phyloP scores from a whole-genome alignment of 2,797 vertebrate species.

The Cyclura pinguis region DNA sequence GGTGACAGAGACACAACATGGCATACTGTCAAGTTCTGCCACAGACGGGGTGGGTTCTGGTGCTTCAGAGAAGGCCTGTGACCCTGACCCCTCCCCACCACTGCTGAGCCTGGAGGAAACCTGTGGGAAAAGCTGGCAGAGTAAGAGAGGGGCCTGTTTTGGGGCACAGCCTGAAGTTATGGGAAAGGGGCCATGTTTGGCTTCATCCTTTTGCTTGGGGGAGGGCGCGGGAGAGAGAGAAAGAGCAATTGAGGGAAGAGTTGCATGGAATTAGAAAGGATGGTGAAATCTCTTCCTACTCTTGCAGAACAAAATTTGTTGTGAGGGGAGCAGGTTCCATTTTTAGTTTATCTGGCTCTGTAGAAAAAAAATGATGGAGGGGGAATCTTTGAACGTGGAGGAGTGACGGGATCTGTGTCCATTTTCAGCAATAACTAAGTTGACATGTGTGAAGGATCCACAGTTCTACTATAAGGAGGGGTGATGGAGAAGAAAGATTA shows the following conservation, averaged over 20 bases:
- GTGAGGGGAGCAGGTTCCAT: too few relatives aligned
- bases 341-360: too few relatives aligned
- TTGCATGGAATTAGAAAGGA: too few relatives aligned
- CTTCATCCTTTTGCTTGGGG: not conserved
- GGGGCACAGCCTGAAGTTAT: not conserved
- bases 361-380: not conserved
- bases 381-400: not conserved
- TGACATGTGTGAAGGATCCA: not conserved
- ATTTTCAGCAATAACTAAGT: not conserved
- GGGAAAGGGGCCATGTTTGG: not conserved
- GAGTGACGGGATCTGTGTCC: not conserved
- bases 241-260: too few relatives aligned
- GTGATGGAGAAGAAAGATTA: too few relatives aligned
- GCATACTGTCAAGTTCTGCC: constrained; percentile 54
- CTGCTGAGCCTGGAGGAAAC: not conserved
- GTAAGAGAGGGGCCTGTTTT: constrained; percentile 61
- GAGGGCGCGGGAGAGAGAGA: too few relatives aligned
- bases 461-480: not conserved
- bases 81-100: not conserved
- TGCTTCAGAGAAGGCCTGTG: not conserved
- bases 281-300: not conserved
- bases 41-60: not conserved
- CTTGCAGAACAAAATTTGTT: too few relatives aligned
- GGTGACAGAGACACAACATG: constrained; percentile 87
- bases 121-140: constrained; percentile 25